phyloP scores from a whole-genome alignment of 2,888 invertebrate species.

The Calliphora vomitoria region DNA sequence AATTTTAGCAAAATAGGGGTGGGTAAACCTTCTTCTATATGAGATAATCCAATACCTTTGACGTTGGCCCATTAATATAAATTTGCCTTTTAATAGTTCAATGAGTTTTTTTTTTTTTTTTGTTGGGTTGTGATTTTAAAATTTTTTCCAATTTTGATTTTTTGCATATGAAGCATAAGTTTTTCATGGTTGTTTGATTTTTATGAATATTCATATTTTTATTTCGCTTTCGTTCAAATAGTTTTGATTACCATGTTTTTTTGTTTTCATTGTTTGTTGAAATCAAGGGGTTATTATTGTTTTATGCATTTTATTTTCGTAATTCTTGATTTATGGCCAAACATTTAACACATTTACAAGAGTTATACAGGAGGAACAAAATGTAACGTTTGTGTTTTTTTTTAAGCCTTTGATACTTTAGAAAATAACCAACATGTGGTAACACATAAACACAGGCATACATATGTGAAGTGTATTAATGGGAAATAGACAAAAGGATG shows the following conservation, averaged over 20 bases:
- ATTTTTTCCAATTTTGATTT: slow-evolving; percentile 5
- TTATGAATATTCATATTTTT: slow-evolving; percentile 75
- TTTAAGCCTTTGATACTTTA: slow-evolving; percentile 62
- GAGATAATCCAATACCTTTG: slow-evolving; percentile 52
- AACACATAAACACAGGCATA: slow-evolving; percentile 12
- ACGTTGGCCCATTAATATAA: slow-evolving; percentile 75
- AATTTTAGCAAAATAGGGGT: slow-evolving; percentile 44
- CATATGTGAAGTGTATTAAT: not conserved
- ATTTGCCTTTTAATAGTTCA: slow-evolving; percentile 82
- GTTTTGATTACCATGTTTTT: slow-evolving; percentile 41
- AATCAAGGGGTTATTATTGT: slow-evolving; percentile 55
- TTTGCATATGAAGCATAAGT: slow-evolving; percentile 49
- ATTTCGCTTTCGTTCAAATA: slow-evolving; percentile 28
- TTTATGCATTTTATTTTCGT: slow-evolving; percentile 52
- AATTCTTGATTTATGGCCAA: slow-evolving; percentile 76
- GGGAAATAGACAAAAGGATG: not conserved
- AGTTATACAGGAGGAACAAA: slow-evolving; percentile 17
- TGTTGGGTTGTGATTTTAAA: not conserved
- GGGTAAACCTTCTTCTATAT: not conserved
- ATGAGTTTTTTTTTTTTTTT: slow-evolving; percentile 29
- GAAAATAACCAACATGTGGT: slow-evolving; percentile 62
- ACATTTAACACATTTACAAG: slow-evolving; percentile 75
- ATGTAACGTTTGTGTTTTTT: slow-evolving; percentile 38
- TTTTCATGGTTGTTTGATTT: slow-evolving; percentile 64
- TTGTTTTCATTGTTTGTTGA: slow-evolving; percentile 37